These are phyloP conservation scores for Myotis pilosus DNA, from an alignment of 2,797 vertebrate genomes.

Conservation along the genomic window DNA sequence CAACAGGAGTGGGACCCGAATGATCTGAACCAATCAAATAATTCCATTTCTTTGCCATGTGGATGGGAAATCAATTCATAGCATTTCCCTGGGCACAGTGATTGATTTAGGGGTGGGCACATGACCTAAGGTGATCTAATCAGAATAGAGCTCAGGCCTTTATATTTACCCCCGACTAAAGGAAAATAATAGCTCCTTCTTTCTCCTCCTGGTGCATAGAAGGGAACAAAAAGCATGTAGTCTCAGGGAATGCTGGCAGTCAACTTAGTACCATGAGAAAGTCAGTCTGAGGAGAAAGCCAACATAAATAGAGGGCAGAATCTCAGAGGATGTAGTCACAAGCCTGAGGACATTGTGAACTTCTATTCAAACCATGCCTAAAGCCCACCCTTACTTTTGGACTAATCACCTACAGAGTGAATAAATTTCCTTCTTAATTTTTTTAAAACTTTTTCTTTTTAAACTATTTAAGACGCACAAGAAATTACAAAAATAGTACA, in stretches of 20 bases:
- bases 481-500: background rate
- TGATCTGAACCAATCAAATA: background rate
- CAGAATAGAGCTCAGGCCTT: background rate
- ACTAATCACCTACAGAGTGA: background rate
- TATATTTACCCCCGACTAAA: background rate
- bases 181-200: background rate
- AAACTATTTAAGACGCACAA: slow-evolving; percentile 3
- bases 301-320: background rate
- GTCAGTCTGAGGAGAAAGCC: background rate
- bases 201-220: background rate
- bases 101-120: background rate
- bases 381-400: background rate
- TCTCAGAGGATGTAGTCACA: background rate
- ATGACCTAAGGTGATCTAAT: background rate
- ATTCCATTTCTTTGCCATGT: background rate
- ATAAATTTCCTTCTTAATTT: background rate
- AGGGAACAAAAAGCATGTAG: background rate
- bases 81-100: background rate
- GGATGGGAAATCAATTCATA: background rate
- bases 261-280: background rate
- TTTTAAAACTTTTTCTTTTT: slow-evolving; percentile 32
- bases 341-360: background rate
- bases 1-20: background rate
- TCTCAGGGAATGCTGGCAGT: background rate
- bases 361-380: background rate